Conservation (phyloP, 2,888 invertebrate species). For the Eucera pruinosa region DNA sequence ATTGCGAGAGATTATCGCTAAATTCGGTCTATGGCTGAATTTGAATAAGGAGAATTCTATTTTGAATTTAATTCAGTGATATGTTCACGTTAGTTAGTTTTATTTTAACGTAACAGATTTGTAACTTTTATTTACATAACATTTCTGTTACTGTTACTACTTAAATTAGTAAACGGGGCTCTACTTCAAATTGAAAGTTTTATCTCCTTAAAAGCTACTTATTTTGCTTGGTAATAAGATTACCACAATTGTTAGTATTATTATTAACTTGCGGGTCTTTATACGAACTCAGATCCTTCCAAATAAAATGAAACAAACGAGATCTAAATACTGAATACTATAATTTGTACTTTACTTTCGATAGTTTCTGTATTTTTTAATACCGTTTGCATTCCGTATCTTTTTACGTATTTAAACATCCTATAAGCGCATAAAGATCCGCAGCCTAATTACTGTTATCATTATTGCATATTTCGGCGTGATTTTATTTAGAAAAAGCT, state of each 20-base stretch:
- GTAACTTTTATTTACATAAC: background rate
- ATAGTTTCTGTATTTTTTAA: too few species aligned
- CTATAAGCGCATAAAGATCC: too few species aligned
- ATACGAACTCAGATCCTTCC: background rate
- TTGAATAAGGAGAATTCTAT: background rate
- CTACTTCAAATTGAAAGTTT: background rate
- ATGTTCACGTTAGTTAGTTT: background rate
- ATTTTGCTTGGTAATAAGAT: background rate
- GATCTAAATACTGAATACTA: too few species aligned
- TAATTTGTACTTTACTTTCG: too few species aligned
- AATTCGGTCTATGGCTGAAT: background rate
- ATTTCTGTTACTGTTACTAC: background rate
- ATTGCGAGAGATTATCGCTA: background rate
- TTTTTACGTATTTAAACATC: too few species aligned
- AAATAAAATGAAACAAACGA: too few species aligned
- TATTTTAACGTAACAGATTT: conserved; percentile 11
- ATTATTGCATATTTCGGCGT: too few species aligned
- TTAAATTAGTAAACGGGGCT: background rate
- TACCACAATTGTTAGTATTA: background rate
- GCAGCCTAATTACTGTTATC: too few species aligned
- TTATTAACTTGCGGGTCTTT: conserved; percentile 3
- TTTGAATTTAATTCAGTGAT: background rate
- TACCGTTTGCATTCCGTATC: too few species aligned
- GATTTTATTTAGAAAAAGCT: background rate
- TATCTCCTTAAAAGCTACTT: background rate